Percentiles rank a stretch among this genome's conserved stretches.
Evolutionary conservation across 2,797 vertebrate genomes (phyloP).

Genomic region (Anabas testudineus): DNA sequence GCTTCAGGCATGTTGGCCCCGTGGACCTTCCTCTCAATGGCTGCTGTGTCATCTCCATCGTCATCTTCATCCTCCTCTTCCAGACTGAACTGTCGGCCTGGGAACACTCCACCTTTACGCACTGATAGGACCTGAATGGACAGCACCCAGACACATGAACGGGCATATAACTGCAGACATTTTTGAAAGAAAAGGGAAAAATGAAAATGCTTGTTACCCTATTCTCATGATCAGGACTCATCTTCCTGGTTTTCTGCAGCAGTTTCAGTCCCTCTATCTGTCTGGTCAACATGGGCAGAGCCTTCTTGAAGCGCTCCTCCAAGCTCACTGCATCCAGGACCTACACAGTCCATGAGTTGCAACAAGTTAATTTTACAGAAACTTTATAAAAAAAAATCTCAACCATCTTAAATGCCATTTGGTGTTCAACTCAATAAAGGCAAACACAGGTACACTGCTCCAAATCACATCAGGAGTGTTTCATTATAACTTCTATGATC

Average conservation of each 20-base stretch:
- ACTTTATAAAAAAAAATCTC: no score
- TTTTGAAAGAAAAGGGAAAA: background rate
- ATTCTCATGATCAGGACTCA: constrained; percentile 90
- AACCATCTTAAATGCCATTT: no score
- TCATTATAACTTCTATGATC: no score
- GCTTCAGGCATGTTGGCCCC: constrained; percentile 92
- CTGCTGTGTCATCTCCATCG: constrained; percentile 89
- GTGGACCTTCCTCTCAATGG: constrained; percentile 92
- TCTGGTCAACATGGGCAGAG: constrained; percentile 91
- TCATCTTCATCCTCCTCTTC: constrained; percentile 95
- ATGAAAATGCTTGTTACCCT: constrained; percentile 79
- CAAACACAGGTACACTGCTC: no score
- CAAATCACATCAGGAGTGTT: no score
- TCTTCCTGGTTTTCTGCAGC: constrained; percentile 93
- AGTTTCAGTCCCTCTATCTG: constrained; percentile 96
- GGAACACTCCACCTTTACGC: constrained; percentile 84
- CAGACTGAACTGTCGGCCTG: constrained; percentile 82
- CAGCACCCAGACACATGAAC: background rate
- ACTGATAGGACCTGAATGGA: constrained; percentile 86
- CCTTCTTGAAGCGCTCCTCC: constrained; percentile 94
- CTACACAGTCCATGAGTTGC: constrained; percentile 66
- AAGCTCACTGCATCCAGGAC: constrained; percentile 94
- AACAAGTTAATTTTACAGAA: background rate
- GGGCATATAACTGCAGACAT: background rate
- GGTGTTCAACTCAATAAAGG: no score